Percentiles rank a stretch among this genome's conserved stretches.
These are phyloP conservation scores for Oreonectes daqikongensis DNA, from an alignment of 2,797 vertebrate species.

Conservation along the genomic window DNA sequence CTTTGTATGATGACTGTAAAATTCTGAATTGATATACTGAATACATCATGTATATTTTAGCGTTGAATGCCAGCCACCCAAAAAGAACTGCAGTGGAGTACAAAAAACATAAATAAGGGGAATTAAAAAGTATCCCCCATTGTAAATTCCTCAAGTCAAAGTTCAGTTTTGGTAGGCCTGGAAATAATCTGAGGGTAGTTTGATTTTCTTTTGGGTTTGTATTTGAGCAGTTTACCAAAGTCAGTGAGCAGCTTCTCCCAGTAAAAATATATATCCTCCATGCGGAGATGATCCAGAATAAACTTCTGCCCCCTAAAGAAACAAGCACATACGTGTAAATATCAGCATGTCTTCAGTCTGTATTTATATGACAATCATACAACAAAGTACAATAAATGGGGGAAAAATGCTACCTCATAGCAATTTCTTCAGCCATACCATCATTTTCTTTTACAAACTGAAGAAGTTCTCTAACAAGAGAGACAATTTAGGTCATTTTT, in stretches of 20 bases:
- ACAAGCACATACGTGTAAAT: not conserved
- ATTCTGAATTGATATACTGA: no score
- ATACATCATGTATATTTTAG: no score
- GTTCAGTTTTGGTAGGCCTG: constrained; percentile 79
- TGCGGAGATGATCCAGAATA: constrained; percentile 85
- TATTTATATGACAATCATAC: not conserved
- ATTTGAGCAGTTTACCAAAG: constrained; percentile 84
- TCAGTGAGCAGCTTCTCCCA: constrained; percentile 89
- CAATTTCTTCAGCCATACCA: constrained; percentile 83
- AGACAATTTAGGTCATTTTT: not conserved
- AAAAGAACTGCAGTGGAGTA: not conserved
- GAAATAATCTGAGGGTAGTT: constrained; percentile 79
- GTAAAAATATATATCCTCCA: constrained; percentile 93
- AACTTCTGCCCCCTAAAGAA: constrained; percentile 86
- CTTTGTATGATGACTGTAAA: no score
- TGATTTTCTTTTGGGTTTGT: constrained; percentile 81
- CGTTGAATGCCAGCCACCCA: not conserved
- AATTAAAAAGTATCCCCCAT: not conserved
- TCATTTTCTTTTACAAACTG: constrained; percentile 93
- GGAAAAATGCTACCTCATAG: constrained; percentile 79
- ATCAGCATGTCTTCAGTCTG: not conserved
- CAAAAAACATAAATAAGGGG: not conserved
- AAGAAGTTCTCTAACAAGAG: constrained; percentile 83
- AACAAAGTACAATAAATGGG: not conserved
- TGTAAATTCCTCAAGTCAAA: constrained; percentile 62